Percentiles rank a stretch among this genome's conserved stretches.
Evolutionary conservation across 1,140 invertebrate species (phyloP).

Genomic region (Cyclargus thomasi): DNA sequence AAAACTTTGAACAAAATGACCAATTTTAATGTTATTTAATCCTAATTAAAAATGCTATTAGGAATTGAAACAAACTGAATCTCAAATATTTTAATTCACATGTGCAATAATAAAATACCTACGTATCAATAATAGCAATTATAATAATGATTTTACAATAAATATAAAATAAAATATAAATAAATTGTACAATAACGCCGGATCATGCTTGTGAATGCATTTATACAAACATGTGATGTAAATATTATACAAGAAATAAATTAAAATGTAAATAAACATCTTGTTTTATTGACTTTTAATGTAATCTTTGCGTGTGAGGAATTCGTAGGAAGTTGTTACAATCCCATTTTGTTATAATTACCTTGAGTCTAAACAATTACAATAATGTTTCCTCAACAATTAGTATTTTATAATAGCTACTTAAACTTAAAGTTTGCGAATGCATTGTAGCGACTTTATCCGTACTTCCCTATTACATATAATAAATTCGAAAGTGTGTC

Average conservation of each 20-base stretch:
- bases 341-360: background rate
- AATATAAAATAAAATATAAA: conserved; percentile 18
- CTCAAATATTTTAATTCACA: background rate
- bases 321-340: conserved; percentile 1
- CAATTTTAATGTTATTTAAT: no score
- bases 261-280: background rate
- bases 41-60: background rate
- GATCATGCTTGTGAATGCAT: conserved; percentile 55
- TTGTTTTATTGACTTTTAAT: background rate
- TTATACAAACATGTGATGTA: conserved; percentile 50
- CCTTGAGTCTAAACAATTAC: background rate
- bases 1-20: no score
- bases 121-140: background rate
- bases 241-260: conserved; percentile 49
- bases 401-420: background rate
- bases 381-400: background rate
- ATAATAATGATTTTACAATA: background rate
- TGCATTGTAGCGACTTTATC: no score
- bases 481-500: no score
- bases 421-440: background rate
- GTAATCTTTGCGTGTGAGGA: background rate
- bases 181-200: conserved; percentile 49
- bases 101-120: conserved; percentile 29
- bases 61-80: background rate
- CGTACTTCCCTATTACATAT: no score